These are phyloP conservation scores for Meles meles DNA, from an alignment of 2,113 vertebrate genomes.

Conservation along the genomic window DNA sequence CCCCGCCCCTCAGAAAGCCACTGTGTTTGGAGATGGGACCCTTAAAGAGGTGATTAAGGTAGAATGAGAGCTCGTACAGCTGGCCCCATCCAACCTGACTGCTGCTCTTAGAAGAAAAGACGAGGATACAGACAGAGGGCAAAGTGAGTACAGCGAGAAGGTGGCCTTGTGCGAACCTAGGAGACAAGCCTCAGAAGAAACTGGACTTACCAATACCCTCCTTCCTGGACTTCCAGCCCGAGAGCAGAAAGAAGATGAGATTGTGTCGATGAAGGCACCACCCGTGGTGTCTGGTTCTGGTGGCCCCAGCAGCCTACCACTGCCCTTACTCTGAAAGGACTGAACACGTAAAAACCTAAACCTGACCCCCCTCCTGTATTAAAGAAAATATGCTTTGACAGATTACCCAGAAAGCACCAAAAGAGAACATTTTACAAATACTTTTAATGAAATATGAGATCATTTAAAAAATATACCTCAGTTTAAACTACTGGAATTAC, in stretches of 20 bases:
- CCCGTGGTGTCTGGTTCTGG: background rate
- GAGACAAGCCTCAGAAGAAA: background rate
- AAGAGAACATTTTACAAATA: background rate
- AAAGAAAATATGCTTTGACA: background rate
- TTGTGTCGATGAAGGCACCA: background rate
- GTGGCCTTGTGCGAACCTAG: background rate
- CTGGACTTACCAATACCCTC: background rate
- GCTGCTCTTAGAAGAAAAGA: background rate
- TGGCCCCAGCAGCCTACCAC: background rate
- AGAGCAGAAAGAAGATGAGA: background rate
- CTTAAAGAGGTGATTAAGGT: background rate
- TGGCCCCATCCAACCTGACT: background rate
- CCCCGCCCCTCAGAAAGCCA: background rate
- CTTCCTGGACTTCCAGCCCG: background rate
- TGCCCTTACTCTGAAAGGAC: background rate
- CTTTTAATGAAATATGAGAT: background rate
- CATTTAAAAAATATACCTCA: background rate
- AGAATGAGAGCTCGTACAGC: background rate
- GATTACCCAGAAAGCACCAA: background rate
- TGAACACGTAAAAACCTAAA: background rate
- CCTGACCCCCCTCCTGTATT: background rate
- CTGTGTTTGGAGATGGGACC: background rate
- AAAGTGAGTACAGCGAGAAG: background rate
- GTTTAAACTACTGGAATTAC: background rate
- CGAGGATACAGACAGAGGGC: background rate